Evolutionary conservation across 35 echinoderm and acorn worm genomes (phyloP).

Genomic region (Anneissia japonica): DNA sequence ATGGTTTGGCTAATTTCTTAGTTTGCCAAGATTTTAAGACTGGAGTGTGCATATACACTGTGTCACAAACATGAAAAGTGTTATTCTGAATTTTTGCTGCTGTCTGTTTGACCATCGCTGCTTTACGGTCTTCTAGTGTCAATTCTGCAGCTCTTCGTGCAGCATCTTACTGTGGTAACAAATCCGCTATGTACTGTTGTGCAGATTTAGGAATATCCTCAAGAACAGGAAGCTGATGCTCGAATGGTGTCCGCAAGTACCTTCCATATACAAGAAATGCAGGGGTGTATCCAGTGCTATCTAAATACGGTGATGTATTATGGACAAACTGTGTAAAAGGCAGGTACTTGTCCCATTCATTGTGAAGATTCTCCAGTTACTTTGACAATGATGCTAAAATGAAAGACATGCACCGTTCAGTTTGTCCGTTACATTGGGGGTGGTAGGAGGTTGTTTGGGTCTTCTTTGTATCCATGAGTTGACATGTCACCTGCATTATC

Average conservation of each 20-base stretch:
- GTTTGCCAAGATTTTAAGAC: background rate
- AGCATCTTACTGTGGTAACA: background rate
- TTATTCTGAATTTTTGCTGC: background rate
- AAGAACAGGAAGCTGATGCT: background rate
- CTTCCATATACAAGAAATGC: constrained; percentile 24
- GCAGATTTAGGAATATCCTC: constrained; percentile 5
- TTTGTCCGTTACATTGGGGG: constrained; percentile 52
- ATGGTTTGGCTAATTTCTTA: constrained; percentile 16
- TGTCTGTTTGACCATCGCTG: background rate
- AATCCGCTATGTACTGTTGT: constrained; percentile 1
- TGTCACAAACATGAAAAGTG: constrained; percentile 38
- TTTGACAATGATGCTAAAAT: constrained; percentile 28
- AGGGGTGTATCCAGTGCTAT: constrained; percentile 44
- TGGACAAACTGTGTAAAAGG: constrained; percentile 42
- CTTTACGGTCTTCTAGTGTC: constrained; percentile 9
- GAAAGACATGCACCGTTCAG: constrained; percentile 40
- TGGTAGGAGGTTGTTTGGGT: constrained; percentile 47
- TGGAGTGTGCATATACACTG: constrained; percentile 24
- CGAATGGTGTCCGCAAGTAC: constrained; percentile 6
- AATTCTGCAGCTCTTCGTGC: background rate
- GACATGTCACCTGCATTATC: constrained; percentile 42
- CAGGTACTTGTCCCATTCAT: constrained; percentile 18
- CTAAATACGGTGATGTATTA: constrained; percentile 32
- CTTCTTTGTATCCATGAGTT: constrained; percentile 9
- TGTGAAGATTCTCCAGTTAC: constrained; percentile 9